Conservation (phyloP, 2,113 vertebrate species). For the Capricornis sumatraensis region DNA sequence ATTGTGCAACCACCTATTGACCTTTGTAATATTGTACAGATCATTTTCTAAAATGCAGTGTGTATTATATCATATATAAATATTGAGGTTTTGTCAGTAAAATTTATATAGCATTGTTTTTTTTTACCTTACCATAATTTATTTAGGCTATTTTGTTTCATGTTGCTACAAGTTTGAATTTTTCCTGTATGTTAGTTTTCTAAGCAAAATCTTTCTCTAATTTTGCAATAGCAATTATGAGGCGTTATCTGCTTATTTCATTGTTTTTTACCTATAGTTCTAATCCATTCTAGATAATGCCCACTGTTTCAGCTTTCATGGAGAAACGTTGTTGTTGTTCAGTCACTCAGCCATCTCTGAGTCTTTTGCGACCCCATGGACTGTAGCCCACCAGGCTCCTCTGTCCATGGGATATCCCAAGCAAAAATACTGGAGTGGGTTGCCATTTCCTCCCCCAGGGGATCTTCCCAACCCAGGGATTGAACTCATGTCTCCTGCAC, state of each 20-base stretch:
- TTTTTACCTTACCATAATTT: neutral
- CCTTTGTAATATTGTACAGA: neutral
- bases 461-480: neutral
- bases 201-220: neutral
- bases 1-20: neutral
- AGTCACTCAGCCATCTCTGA: neutral
- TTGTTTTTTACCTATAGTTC: neutral
- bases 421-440: neutral
- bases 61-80: neutral
- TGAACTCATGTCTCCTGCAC: neutral
- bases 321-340: neutral
- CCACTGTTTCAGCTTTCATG: neutral
- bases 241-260: neutral
- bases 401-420: neutral
- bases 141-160: neutral
- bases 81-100: neutral
- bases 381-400: neutral
- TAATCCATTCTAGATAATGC: neutral
- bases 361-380: neutral
- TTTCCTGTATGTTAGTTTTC: neutral
- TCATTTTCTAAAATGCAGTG: neutral
- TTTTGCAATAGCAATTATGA: neutral
- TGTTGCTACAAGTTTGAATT: neutral
- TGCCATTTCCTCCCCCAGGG: neutral
- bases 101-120: neutral